Evolutionary conservation across 2,797 vertebrate genomes (phyloP).

Genomic region (Heteromormyrus szaboi): DNA sequence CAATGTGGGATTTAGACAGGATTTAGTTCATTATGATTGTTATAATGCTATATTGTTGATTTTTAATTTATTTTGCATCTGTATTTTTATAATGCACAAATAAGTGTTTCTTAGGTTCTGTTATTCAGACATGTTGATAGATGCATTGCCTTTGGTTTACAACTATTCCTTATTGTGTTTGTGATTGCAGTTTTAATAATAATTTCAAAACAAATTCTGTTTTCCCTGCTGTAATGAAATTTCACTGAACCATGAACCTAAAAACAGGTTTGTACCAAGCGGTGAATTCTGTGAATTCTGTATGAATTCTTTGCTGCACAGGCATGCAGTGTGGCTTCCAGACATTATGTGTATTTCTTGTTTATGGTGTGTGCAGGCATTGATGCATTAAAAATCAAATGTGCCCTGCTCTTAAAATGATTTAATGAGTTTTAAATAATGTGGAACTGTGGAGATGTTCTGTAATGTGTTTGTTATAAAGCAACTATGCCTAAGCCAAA

Average conservation of each 20-base stretch:
- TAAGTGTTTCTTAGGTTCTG: neutral
- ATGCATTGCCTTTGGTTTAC: neutral
- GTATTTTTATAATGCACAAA: neutral
- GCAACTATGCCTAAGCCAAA: neutral
- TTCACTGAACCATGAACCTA: neutral
- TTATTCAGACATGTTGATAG: neutral
- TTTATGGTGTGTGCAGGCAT: conserved; percentile 2
- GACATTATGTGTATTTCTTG: conserved; percentile 11
- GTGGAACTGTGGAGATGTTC: neutral
- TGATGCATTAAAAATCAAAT: conserved; percentile 12
- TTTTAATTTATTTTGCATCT: neutral
- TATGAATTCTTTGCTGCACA: neutral
- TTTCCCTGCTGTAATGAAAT: neutral
- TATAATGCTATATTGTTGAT: neutral
- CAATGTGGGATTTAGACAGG: neutral
- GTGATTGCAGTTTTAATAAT: neutral
- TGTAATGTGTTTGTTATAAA: neutral
- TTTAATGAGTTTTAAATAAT: neutral
- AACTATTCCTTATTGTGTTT: neutral
- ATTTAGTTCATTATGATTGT: neutral
- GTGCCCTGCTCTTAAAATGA: neutral
- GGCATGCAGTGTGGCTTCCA: neutral
- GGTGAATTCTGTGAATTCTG: neutral
- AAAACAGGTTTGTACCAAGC: neutral
- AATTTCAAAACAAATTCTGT: neutral